A percentile compares a stretch with the other conserved stretches of the same genome.
Evolutionary conservation across 2,797 vertebrate species (phyloP).

Genomic region (Picus viridis): DNA sequence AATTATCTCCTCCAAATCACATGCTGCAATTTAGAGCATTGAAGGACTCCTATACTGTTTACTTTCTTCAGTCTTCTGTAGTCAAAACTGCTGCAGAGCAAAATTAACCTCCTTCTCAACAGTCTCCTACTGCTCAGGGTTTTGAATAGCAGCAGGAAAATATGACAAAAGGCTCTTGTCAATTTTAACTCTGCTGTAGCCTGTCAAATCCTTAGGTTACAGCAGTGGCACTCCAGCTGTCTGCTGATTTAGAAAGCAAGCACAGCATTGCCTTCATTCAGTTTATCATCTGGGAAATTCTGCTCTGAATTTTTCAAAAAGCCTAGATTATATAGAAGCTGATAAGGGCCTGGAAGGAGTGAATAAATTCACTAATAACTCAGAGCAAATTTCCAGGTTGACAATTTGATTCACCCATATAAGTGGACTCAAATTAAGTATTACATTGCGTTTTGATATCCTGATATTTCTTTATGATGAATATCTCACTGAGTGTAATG

Average conservation of each 20-base stretch:
- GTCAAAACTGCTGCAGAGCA: conserved; percentile 16
- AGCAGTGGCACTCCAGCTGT: conserved; percentile 40
- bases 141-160: conserved; percentile 65
- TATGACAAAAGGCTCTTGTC: conserved; percentile 61
- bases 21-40: background rate
- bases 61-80: conserved; percentile 19
- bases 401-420: conserved; percentile 44
- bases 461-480: conserved; percentile 58
- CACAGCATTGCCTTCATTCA: background rate
- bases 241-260: conserved; percentile 43
- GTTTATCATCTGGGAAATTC: background rate
- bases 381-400: conserved; percentile 30
- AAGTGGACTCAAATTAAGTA: conserved; percentile 46
- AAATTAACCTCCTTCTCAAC: conserved; percentile 59
- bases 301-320: background rate
- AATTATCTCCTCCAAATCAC: background rate
- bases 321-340: conserved; percentile 18
- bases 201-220: conserved; percentile 60
- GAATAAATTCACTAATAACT: conserved; percentile 39
- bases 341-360: conserved; percentile 26
- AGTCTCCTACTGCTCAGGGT: conserved; percentile 38
- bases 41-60: conserved; percentile 4
- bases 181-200: conserved; percentile 55
- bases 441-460: conserved; percentile 50
- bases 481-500: conserved; percentile 39